Percentiles rank a stretch among this genome's conserved stretches.
Evolutionary conservation across 2,797 vertebrate genomes (phyloP).

Genomic region (Microchirus variegatus): DNA sequence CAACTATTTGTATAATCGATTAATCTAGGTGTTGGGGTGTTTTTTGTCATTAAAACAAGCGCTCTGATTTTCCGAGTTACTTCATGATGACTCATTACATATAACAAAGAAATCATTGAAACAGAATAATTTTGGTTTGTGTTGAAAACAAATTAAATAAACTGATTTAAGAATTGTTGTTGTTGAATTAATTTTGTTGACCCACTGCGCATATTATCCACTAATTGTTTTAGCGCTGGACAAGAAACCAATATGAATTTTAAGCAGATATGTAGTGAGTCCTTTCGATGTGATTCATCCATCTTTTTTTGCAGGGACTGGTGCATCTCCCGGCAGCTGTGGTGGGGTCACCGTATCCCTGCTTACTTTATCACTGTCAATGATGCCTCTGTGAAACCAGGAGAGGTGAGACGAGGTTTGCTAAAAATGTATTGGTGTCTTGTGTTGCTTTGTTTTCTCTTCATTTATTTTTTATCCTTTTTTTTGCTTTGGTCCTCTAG

Average conservation of each 20-base stretch:
- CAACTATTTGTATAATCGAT: too few relatives aligned
- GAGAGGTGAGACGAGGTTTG: constrained; percentile 79
- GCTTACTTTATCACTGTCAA: constrained; percentile 88
- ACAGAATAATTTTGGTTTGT: too few relatives aligned
- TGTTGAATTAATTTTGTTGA: background rate
- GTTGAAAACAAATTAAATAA: background rate
- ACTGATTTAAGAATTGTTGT: constrained; percentile 2
- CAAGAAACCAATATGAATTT: constrained; percentile 4
- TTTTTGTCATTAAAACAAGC: too few relatives aligned
- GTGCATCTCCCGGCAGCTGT: constrained; percentile 95
- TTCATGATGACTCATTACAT: too few relatives aligned
- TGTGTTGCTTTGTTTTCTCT: constrained; percentile 5
- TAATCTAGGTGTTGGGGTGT: too few relatives aligned
- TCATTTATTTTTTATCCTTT: constrained; percentile 8
- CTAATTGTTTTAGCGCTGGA: background rate
- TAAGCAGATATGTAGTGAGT: background rate
- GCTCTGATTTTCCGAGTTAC: too few relatives aligned
- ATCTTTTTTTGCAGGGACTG: constrained; percentile 83
- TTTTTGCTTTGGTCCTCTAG: constrained; percentile 61
- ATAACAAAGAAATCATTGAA: too few relatives aligned
- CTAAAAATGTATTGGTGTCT: constrained; percentile 15
- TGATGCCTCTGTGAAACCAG: constrained; percentile 81
- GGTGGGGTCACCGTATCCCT: constrained; percentile 96
- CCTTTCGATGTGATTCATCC: constrained; percentile 6
- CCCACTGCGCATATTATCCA: background rate